These are phyloP conservation scores for Malthinus flaveolus DNA, from an alignment of 2,888 invertebrate species.

Conservation along the genomic window DNA sequence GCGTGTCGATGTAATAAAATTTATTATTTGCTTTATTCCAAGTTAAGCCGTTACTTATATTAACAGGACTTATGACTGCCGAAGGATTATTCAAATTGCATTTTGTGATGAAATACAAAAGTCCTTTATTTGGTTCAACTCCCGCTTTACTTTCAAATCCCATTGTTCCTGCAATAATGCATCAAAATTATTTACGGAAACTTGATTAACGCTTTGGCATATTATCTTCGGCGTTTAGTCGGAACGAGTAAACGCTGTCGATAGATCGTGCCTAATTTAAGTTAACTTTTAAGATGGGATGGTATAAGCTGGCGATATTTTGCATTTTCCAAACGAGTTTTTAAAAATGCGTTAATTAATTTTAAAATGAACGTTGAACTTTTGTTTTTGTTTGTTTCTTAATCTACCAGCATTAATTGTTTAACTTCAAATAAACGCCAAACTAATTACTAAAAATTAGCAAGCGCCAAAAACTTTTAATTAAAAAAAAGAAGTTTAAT, in stretches of 20 bases:
- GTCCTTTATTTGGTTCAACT: conserved; percentile 59
- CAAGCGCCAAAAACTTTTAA: neutral
- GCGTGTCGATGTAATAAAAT: conserved; percentile 80
- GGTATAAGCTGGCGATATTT: neutral
- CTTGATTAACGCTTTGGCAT: no score
- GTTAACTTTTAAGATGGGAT: no score
- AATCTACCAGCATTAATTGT: no score
- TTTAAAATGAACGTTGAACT: no score
- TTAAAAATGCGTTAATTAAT: neutral
- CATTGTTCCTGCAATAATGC: conserved; percentile 61
- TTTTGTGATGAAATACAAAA: conserved; percentile 62
- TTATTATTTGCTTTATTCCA: conserved; percentile 72
- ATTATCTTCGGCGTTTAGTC: no score
- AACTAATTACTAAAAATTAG: neutral
- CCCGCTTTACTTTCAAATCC: conserved; percentile 59
- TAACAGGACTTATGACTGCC: conserved; percentile 54
- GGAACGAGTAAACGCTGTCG: no score
- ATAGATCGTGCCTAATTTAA: no score
- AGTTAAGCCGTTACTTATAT: conserved; percentile 78
- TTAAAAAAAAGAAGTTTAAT: neutral
- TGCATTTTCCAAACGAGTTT: neutral
- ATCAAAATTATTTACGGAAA: conserved; percentile 17
- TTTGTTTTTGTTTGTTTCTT: no score
- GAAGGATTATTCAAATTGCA: conserved; percentile 43
- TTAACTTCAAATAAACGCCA: neutral